Conservation (phyloP, 2,797 vertebrate genomes). For the Clarias laeviceps region DNA sequence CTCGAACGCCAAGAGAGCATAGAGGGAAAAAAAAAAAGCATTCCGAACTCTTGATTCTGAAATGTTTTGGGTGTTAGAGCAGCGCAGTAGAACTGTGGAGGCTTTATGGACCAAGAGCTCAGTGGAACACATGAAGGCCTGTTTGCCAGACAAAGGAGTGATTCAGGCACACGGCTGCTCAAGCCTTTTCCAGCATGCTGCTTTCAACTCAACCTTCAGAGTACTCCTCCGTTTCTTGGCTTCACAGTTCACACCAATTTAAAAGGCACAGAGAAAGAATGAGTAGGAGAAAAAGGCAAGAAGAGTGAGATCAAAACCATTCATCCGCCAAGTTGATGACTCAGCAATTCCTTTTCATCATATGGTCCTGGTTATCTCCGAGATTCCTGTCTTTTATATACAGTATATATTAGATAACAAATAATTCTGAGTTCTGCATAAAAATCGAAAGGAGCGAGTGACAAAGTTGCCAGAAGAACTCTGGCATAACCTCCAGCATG, state of each 20-base stretch:
- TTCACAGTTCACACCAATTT: slow-evolving; percentile 41
- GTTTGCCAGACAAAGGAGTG: slow-evolving; percentile 74
- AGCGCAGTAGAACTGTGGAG: slow-evolving; percentile 70
- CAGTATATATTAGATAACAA: no score
- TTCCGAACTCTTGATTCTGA: slow-evolving; percentile 73
- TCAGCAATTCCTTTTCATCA: slow-evolving; percentile 56
- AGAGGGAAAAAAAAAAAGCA: slow-evolving; percentile 49
- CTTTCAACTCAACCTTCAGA: slow-evolving; percentile 72
- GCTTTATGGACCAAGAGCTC: slow-evolving; percentile 73
- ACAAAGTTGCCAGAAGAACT: no score
- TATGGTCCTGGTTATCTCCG: slow-evolving; percentile 41
- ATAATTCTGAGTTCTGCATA: no score
- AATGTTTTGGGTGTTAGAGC: slow-evolving; percentile 71
- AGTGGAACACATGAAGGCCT: slow-evolving; percentile 67
- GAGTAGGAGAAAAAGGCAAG: no score
- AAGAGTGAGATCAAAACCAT: not conserved
- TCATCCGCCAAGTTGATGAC: slow-evolving; percentile 12
- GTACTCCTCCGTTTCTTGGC: slow-evolving; percentile 59
- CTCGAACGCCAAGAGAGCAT: slow-evolving; percentile 48
- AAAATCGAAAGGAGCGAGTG: no score
- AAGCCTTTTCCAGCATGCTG: slow-evolving; percentile 51
- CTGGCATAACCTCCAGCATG: no score
- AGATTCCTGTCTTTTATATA: slow-evolving; percentile 47
- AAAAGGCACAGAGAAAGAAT: not conserved
- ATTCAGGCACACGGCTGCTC: slow-evolving; percentile 70